Percentiles rank a stretch among this genome's conserved stretches.
Evolutionary conservation across 2,888 invertebrate species (phyloP).

Genomic region (Cotesia congregata): DNA sequence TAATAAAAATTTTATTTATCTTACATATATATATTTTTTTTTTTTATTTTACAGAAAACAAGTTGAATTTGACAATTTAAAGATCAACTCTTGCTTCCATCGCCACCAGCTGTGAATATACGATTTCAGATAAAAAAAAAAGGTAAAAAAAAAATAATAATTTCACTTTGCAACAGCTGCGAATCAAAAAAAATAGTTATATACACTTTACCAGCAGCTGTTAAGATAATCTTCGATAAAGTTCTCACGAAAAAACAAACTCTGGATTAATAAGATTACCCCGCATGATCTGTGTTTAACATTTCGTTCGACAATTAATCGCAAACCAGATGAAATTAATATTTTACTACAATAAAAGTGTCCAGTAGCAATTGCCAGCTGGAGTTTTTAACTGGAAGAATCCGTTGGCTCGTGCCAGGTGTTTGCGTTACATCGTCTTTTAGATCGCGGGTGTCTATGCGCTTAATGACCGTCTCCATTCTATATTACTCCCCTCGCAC

Average conservation of each 20-base stretch:
- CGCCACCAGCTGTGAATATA: background rate
- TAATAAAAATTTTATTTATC: background rate
- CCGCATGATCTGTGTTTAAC: background rate
- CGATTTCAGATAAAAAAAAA: background rate
- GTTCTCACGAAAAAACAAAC: conserved; percentile 1
- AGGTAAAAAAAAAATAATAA: background rate
- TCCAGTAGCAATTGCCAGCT: conserved; percentile 17
- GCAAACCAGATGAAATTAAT: background rate
- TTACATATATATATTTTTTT: background rate
- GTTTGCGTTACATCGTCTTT: conserved; percentile 34
- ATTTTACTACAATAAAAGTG: background rate
- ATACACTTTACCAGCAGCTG: conserved; percentile 1
- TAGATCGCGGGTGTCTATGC: conserved; percentile 37
- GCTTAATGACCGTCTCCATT: conserved; percentile 42
- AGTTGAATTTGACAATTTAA: background rate
- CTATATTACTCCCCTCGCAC: background rate
- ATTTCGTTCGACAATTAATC: background rate
- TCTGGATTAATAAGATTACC: background rate
- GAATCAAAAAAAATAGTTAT: background rate
- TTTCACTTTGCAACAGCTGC: background rate
- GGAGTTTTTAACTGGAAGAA: conserved; percentile 36
- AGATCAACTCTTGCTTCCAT: background rate
- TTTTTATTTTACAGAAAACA: background rate
- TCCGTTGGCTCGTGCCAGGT: conserved; percentile 50
- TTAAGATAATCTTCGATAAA: background rate